phyloP scores from a whole-genome alignment of 1,140 invertebrate genomes.

The Euborellia annulipes region DNA sequence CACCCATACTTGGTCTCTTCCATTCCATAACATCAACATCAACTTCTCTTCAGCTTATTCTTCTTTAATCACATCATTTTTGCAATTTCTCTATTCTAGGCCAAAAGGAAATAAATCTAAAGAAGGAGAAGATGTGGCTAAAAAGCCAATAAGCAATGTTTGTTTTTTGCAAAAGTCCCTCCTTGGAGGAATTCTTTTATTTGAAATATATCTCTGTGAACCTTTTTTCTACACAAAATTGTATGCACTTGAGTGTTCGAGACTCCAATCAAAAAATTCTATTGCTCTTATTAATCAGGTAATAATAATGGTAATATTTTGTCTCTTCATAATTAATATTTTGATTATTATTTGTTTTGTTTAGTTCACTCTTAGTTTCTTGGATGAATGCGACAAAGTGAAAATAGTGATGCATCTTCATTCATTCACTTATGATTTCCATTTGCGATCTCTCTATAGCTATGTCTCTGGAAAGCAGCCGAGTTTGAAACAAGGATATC shows the following conservation, averaged over 20 bases:
- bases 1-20: no score
- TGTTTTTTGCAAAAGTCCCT: slow-evolving; percentile 54
- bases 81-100: slow-evolving; percentile 3
- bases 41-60: no score
- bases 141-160: slow-evolving; percentile 12
- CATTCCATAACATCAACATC: no score
- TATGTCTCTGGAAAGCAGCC: slow-evolving; percentile 48
- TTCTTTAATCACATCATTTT: slow-evolving; percentile 1
- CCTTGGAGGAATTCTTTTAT: slow-evolving; percentile 46
- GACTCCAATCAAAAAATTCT: slow-evolving; percentile 37
- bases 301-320: slow-evolving; percentile 3
- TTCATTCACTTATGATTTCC: slow-evolving; percentile 79
- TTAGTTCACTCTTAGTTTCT: slow-evolving; percentile 50
- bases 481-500: slow-evolving; percentile 49
- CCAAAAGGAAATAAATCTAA: slow-evolving; percentile 7
- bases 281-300: slow-evolving; percentile 37
- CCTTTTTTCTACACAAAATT: slow-evolving; percentile 63
- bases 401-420: slow-evolving; percentile 64
- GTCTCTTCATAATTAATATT: not conserved
- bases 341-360: slow-evolving; percentile 18
- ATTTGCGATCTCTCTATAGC: slow-evolving; percentile 53
- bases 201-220: slow-evolving; percentile 51
- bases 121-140: slow-evolving; percentile 4
- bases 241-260: slow-evolving; percentile 47
- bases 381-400: slow-evolving; percentile 62